phyloP scores from a whole-genome alignment of 2,113 vertebrate species.

The Nymphicus hollandicus region DNA sequence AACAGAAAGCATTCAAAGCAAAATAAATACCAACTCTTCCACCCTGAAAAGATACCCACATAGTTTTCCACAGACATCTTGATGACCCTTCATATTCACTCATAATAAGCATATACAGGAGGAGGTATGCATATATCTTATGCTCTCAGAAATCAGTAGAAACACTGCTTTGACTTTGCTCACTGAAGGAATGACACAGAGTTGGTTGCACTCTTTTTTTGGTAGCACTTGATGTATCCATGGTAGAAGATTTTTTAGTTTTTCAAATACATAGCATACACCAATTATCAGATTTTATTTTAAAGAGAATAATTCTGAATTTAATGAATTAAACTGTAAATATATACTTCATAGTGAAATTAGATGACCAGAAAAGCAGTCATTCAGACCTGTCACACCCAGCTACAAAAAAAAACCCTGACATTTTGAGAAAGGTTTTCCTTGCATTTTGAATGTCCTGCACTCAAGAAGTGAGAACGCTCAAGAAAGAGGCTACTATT shows the following conservation, averaged over 20 bases:
- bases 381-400: neutral
- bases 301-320: neutral
- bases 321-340: neutral
- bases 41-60: neutral
- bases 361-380: neutral
- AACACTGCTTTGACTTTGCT: neutral
- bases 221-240: neutral
- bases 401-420: neutral
- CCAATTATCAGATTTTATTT: neutral
- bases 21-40: neutral
- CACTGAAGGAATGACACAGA: neutral
- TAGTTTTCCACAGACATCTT: neutral
- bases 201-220: neutral
- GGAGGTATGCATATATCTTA: neutral
- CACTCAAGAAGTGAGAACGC: neutral
- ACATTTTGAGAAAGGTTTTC: neutral
- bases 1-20: neutral
- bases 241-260: neutral
- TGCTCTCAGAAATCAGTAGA: neutral
- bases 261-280: neutral
- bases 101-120: neutral
- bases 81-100: neutral
- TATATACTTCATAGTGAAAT: neutral
- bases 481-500: neutral
- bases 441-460: neutral